These are phyloP conservation scores for Columba janthina DNA, from an alignment of 2,113 vertebrate genomes.

Conservation along the genomic window DNA sequence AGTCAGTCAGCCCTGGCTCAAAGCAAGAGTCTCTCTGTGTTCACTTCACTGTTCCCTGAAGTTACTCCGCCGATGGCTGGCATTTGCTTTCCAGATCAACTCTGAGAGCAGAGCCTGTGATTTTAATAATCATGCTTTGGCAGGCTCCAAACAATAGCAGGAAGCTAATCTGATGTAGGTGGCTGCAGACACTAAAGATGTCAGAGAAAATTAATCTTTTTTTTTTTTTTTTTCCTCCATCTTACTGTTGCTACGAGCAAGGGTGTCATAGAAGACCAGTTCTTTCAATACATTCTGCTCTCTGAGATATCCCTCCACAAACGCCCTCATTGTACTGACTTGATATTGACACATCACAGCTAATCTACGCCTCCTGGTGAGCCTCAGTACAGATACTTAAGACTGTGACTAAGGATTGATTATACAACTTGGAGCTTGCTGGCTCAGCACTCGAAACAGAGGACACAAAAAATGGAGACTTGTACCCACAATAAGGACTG, in stretches of 20 bases:
- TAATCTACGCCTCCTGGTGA: background rate
- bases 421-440: background rate
- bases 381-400: background rate
- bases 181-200: background rate
- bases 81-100: background rate
- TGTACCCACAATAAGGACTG: background rate
- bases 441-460: background rate
- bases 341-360: background rate
- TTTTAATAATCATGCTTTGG: background rate
- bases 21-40: background rate
- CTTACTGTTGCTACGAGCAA: background rate
- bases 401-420: background rate
- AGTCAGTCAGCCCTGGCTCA: fast-evolving
- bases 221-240: background rate
- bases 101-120: background rate
- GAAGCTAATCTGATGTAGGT: background rate
- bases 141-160: background rate
- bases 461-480: background rate
- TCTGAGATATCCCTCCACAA: background rate
- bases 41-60: background rate
- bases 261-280: background rate
- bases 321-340: background rate
- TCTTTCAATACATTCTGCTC: background rate
- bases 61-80: background rate
- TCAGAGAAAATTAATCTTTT: background rate